A percentile compares a stretch with the other conserved stretches of the same genome.
Conservation (phyloP, 2,888 invertebrate genomes). For the Dermolepida albohirtum region DNA sequence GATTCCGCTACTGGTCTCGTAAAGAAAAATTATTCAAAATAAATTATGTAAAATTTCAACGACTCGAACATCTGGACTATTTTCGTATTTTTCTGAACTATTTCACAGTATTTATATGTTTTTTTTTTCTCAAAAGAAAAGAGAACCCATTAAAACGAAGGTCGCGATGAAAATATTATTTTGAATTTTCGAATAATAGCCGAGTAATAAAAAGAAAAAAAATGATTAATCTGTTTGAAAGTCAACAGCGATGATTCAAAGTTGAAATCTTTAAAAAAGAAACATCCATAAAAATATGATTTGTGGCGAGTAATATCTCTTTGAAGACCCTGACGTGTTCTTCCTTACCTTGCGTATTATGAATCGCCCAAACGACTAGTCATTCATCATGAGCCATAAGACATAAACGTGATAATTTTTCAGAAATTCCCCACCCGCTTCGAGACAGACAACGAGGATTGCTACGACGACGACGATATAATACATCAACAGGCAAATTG, state of each 20-base stretch:
- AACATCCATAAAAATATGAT: slow-evolving; percentile 30
- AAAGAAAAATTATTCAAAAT: slow-evolving; percentile 14
- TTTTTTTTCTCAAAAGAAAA: too few relatives aligned
- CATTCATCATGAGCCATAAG: slow-evolving; percentile 4
- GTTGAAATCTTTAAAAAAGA: too few relatives aligned
- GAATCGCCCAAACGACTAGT: neutral
- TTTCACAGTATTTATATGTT: too few relatives aligned
- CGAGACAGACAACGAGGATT: too few relatives aligned
- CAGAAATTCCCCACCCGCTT: neutral
- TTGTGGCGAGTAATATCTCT: slow-evolving; percentile 25
- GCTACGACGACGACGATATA: too few relatives aligned
- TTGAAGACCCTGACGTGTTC: slow-evolving; percentile 13
- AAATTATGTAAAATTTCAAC: slow-evolving; percentile 24
- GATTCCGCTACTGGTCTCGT: neutral
- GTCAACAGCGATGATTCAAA: neutral
- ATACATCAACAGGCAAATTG: too few relatives aligned
- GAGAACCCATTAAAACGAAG: neutral
- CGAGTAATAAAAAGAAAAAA: slow-evolving; percentile 1
- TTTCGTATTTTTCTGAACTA: neutral
- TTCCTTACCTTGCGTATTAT: slow-evolving; percentile 12
- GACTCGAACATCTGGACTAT: slow-evolving; percentile 11
- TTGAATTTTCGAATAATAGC: neutral
- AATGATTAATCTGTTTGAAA: slow-evolving; percentile 22
- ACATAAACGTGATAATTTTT: slow-evolving; percentile 11
- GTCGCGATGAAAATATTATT: slow-evolving; percentile 10